Evolutionary conservation across 2,888 invertebrate species (phyloP), one percentile per base, ranked within the genome.

Genomic region (Drymonia ruficornis): DNA sequence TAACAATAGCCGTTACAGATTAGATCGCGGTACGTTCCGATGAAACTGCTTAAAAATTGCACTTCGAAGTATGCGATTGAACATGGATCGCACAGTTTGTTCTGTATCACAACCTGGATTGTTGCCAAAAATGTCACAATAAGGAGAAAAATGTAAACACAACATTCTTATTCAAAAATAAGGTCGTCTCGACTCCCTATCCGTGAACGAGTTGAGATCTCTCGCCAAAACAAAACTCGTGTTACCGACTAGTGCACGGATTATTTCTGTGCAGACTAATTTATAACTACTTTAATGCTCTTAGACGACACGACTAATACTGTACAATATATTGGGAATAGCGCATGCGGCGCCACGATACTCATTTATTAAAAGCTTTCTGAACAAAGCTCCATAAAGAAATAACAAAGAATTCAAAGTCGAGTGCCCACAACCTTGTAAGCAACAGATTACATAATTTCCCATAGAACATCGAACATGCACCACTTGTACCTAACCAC

Each of bases 121-220:
- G 63, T 66, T 70, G 89, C 88, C 90, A 89, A 84, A 83, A 85
- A 83, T 89, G 84, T 84, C 86, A 87, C 86, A 88, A 89, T 87
- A 86, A 83, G 81, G 83, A 81, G 86, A 86, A 86, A 87, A 86
- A 88, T 88, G 87, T 90, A 89, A 90, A 90, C 88, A 89, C 83
- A 86, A 84, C 86, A 90, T 85, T 88, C 86, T 88, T 83, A 85
- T 84, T 84, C 80, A 80, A 88, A 85, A 89, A 87, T 88, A 88
- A 87, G 87, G 87, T 87, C 83, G 86, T 83, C 83, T 82, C 75
- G 85, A 81, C 84, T 85, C 83, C 65, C 72, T 77, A 78, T 73
- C 72, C 76, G 69, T 78, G 76, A 78, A 70, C 72, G 74, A 74
- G 75, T 62, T 57, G 61, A 67, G 61, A 78, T 74, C 86, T 86